phyloP scores from a whole-genome alignment of 2,888 invertebrate species.

The Ectropis crepuscularia region DNA sequence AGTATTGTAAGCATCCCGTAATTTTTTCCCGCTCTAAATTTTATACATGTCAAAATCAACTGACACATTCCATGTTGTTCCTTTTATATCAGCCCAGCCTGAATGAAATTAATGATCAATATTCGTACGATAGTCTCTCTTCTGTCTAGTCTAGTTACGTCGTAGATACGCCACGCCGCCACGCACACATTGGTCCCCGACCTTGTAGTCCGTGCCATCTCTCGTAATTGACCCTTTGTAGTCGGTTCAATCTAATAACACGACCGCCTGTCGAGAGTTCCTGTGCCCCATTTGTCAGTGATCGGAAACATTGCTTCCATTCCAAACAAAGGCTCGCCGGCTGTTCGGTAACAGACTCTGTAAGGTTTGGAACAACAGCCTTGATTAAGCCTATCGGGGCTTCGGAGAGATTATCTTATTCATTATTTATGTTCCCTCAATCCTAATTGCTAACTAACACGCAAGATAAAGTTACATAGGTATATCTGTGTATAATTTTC shows the following conservation, averaged over 20 bases:
- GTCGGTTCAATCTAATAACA: conserved; percentile 72
- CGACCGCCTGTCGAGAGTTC: conserved; percentile 53
- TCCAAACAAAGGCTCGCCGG: conserved; percentile 24
- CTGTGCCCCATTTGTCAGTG: conserved; percentile 49
- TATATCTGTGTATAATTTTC: too few species aligned
- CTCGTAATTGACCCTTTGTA: conserved; percentile 77
- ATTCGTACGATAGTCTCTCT: too few species aligned
- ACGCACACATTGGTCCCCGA: conserved; percentile 45
- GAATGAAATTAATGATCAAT: too few species aligned
- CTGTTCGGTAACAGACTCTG: conserved; percentile 17
- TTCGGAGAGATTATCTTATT: background rate
- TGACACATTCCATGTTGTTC: too few species aligned
- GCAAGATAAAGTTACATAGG: too few species aligned
- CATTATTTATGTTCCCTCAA: too few species aligned
- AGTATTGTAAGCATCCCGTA: too few species aligned
- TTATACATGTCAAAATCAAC: too few species aligned
- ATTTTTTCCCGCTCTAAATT: too few species aligned
- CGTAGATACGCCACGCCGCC: background rate
- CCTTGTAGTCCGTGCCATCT: conserved; percentile 69
- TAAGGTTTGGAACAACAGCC: conserved; percentile 19
- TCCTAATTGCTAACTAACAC: too few species aligned
- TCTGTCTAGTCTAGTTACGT: too few species aligned
- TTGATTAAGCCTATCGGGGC: conserved; percentile 13
- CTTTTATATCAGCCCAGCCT: too few species aligned
- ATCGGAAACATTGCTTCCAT: conserved; percentile 37